Evolutionary conservation across 2,888 invertebrate species (phyloP), one percentile per base, ranked within the genome.

Genomic region (Panopea generosa): DNA sequence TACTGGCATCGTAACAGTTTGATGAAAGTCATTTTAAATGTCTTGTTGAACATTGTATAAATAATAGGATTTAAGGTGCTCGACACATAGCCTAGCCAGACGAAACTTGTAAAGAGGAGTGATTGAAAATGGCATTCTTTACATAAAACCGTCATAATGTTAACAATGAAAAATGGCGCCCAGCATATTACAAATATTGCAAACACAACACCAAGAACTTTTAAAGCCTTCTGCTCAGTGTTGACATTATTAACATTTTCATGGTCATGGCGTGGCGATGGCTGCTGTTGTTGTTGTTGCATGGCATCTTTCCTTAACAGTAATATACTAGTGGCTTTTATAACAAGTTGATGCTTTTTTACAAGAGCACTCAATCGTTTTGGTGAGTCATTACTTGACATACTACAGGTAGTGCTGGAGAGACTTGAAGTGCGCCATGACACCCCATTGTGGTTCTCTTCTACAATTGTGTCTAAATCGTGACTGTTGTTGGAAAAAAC

Each of bases 221-320:
- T 98, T 14, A 98, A 98, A 0, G 99, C 99, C 92, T 98, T 98
- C 91, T 98, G 98, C 92, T 99, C 98, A 62, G 97, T 94, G 3
- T 96, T 94, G 63, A 98, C 93, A 49, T 86, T 84, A 61, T 87
- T 77, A 66, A 77, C 78, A 40, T 7, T 16, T 24, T 81, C 74
- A 33, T 77, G 77, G 55, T 72, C 50, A 14, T 77, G 67, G 1
- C 43, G 22, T 22, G 45, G 33, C 33, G 47, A 33, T 29, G 3
- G 27, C 33, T 24, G 27, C 18, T 66, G 56, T 4, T 24, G 26
- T 20, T 47, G 49, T 20, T 67, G 60, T 45, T 63, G 53, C 11
- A 67, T 67, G 20, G 70, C 77, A 27, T 85, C 83, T n/a, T 86
- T 84, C 45, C 84, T 84, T 67, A 86, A 82, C 1, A 90, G 82